Evolutionary conservation across 2,113 vertebrate genomes (phyloP).

Genomic region (Sinocyclocheilus rhinocerous): DNA sequence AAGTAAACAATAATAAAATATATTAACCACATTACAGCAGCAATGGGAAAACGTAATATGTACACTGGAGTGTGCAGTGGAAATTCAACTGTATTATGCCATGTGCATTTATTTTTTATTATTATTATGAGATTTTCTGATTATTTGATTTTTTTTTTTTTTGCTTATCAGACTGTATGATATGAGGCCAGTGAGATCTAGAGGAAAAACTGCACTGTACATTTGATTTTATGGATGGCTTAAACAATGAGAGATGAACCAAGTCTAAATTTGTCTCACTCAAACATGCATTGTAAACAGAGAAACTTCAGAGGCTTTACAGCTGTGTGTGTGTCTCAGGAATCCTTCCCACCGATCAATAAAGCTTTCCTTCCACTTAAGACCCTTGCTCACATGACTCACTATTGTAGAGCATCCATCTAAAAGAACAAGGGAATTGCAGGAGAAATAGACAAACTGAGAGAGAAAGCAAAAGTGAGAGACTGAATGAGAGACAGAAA

Average conservation of each 20-base stretch:
- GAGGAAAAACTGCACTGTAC: background rate
- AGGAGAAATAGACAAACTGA: conserved; percentile 18
- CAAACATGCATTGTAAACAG: conserved; percentile 11
- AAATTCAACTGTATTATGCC: background rate
- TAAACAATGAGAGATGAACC: background rate
- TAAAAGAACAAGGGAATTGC: conserved; percentile 35
- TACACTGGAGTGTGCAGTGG: background rate
- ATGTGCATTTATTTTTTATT: background rate
- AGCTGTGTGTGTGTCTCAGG: conserved; percentile 41
- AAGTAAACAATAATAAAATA: conserved; percentile 9
- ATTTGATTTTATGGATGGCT: background rate
- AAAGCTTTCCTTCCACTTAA: conserved; percentile 54
- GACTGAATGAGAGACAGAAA: background rate
- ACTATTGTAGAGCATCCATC: conserved; percentile 24
- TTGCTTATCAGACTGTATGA: background rate
- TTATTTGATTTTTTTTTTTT: background rate
- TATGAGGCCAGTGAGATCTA: background rate
- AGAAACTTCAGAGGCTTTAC: conserved; percentile 10
- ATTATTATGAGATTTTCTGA: no score
- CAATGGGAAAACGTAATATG: background rate
- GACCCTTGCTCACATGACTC: conserved; percentile 50
- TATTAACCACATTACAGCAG: background rate
- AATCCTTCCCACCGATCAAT: conserved; percentile 55
- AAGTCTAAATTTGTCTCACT: background rate
- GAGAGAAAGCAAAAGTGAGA: background rate